Conservation (phyloP, 2,113 vertebrate species). For the Crypturellus undulatus region DNA sequence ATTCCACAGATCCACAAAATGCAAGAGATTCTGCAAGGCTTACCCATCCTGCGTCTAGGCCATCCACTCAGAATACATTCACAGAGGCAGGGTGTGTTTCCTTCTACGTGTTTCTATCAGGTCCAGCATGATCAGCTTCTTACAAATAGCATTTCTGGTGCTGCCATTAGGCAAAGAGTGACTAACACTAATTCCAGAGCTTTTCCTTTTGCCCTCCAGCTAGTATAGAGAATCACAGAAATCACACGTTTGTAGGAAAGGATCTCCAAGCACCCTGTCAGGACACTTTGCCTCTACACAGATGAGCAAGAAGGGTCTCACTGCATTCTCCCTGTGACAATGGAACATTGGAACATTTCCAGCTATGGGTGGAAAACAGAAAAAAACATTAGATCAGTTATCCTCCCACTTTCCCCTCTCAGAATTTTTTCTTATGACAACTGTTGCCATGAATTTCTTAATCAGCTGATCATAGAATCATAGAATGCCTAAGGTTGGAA, state of each 20-base stretch:
- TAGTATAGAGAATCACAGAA: neutral
- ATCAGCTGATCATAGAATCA: neutral
- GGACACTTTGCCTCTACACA: neutral
- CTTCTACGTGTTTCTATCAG: neutral
- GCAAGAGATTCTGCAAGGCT: neutral
- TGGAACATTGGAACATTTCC: neutral
- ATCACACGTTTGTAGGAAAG: neutral
- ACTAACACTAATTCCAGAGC: neutral
- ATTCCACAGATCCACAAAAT: neutral
- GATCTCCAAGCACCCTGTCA: neutral
- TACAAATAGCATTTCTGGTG: neutral
- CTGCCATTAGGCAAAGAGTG: neutral
- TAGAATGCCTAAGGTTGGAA: no score
- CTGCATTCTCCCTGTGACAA: neutral
- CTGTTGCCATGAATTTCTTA: neutral
- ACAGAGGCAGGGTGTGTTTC: neutral
- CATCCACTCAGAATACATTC: neutral
- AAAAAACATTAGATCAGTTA: neutral
- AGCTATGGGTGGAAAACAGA: neutral
- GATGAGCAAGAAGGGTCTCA: neutral
- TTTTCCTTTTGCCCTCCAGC: neutral
- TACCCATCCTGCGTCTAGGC: rapidly evolving
- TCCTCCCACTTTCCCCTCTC: neutral
- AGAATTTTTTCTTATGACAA: neutral
- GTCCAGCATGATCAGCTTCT: neutral